Evolutionary conservation across 2,888 invertebrate species (phyloP).

Genomic region (Germaria angustata): DNA sequence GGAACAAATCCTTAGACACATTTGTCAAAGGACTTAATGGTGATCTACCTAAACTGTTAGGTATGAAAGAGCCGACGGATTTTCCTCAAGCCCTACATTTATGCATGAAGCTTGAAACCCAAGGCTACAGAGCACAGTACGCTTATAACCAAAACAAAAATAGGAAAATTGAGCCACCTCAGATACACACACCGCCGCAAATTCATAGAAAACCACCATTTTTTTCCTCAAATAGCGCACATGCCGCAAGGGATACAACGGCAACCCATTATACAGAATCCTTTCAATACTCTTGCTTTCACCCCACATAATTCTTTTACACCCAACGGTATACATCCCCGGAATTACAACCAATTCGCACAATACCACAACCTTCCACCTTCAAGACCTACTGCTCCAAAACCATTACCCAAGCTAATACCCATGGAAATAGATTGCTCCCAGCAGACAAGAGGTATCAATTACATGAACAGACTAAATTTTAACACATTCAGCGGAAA

Average conservation of each 20-base stretch:
- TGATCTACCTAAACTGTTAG: constrained; percentile 16
- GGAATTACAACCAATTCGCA: not conserved
- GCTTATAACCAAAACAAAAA: too few relatives aligned
- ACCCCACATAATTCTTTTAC: not conserved
- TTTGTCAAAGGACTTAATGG: constrained; percentile 33
- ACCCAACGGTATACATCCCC: not conserved
- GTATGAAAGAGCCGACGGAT: constrained; percentile 26
- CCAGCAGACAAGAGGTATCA: not conserved
- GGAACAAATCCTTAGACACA: constrained; percentile 31
- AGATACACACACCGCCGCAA: not conserved
- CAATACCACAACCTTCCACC: not conserved
- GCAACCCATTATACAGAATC: too few relatives aligned
- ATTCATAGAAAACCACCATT: not conserved
- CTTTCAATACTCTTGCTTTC: too few relatives aligned
- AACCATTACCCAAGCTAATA: not conserved
- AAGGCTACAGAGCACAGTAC: too few relatives aligned
- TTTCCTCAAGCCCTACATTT: not conserved
- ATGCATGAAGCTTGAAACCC: not conserved
- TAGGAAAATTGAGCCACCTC: too few relatives aligned
- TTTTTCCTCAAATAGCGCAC: too few relatives aligned
- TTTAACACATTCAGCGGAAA: not conserved
- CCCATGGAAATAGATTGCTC: constrained; percentile 4
- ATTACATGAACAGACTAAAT: not conserved
- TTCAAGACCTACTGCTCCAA: not conserved
- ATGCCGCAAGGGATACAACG: too few relatives aligned